Conservation (phyloP, 2,113 vertebrate genomes). For the Anoplopoma fimbria region DNA sequence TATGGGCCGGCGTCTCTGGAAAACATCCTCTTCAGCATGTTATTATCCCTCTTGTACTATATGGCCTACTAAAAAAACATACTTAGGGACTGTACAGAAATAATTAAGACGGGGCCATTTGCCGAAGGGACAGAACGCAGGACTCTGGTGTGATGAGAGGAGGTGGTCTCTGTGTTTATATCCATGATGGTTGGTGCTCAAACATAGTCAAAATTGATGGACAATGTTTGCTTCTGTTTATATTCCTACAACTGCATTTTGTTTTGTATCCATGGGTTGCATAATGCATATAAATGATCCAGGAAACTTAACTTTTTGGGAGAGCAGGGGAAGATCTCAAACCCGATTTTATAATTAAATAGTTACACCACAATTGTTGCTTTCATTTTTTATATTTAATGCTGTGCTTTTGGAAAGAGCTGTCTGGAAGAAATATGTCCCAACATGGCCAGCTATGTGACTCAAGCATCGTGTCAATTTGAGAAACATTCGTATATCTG, state of each 20-base stretch:
- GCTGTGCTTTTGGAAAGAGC: background rate
- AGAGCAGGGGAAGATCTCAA: background rate
- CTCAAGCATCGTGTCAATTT: background rate
- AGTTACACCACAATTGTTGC: background rate
- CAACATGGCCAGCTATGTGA: background rate
- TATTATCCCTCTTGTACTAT: background rate
- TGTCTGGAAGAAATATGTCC: background rate
- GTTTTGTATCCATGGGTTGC: background rate
- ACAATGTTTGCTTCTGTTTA: background rate
- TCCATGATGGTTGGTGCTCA: background rate
- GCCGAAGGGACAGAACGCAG: background rate
- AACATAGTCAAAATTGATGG: background rate
- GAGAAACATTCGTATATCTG: background rate
- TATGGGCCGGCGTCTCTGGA: background rate
- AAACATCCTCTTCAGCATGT: slow-evolving; percentile 34
- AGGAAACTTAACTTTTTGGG: background rate
- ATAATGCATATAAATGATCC: background rate
- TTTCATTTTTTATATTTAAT: background rate
- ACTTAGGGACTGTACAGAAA: background rate
- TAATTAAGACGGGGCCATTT: background rate
- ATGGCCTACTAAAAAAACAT: slow-evolving; percentile 4
- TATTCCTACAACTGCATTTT: background rate
- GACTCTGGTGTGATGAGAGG: background rate
- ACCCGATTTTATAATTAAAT: no score
- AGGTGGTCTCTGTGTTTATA: background rate